A percentile compares a stretch with the other conserved stretches of the same genome.
These are phyloP conservation scores for Hirtodrosophila duncani DNA, from an alignment of 2,888 invertebrate genomes.

Conservation along the genomic window DNA sequence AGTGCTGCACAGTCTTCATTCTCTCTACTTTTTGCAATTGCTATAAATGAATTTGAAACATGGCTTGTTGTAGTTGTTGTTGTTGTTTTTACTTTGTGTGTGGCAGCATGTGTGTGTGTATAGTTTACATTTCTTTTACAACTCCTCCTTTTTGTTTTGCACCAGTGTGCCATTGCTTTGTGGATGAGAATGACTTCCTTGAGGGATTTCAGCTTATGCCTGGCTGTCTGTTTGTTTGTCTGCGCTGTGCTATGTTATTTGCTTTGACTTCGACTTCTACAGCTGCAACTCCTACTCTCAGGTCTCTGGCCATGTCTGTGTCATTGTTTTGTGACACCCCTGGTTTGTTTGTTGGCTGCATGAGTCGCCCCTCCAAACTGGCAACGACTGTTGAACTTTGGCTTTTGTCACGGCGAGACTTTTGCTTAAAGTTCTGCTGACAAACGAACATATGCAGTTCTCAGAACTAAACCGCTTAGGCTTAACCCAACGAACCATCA, in stretches of 20 bases:
- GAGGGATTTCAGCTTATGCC: constrained; percentile 48
- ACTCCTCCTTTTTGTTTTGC: not conserved
- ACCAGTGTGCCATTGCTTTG: constrained; percentile 12
- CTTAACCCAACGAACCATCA: constrained; percentile 52
- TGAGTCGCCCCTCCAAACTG: constrained; percentile 29
- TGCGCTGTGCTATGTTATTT: constrained; percentile 16
- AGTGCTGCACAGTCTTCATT: no score
- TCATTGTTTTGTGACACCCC: no score
- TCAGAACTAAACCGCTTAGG: constrained; percentile 57
- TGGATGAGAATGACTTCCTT: constrained; percentile 38
- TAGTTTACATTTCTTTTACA: constrained; percentile 13
- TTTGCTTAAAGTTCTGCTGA: constrained; percentile 26
- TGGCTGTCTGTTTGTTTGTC: constrained; percentile 26
- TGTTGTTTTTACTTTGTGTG: constrained; percentile 41
- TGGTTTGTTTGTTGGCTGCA: constrained; percentile 26
- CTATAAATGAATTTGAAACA: constrained; percentile 65
- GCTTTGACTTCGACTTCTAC: not conserved
- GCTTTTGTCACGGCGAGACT: constrained; percentile 17
- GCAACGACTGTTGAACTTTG: constrained; percentile 65
- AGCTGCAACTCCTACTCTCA: constrained; percentile 7
- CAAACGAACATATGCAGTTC: constrained; percentile 18
- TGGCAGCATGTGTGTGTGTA: constrained; percentile 55
- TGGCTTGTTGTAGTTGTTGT: constrained; percentile 32
- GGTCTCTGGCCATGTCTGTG: no score
- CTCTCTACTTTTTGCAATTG: constrained; percentile 34